Base-by-base conservation (phyloP, 2,888 invertebrate species). In the Aethes cnicana region DNA sequence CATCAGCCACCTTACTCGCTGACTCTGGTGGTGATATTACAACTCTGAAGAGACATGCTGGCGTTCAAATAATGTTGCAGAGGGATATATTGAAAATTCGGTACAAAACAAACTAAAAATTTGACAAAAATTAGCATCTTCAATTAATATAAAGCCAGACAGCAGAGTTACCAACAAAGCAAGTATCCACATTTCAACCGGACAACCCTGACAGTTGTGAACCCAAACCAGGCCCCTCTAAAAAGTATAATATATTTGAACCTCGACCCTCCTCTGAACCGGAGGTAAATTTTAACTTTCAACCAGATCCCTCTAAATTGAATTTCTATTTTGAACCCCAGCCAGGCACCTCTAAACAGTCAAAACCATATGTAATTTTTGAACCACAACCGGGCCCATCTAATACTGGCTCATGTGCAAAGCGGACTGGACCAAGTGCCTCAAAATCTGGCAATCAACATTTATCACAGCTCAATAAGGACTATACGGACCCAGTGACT, bases 21-120 rank as follows among this genome's bases (percentile, higher is more conserved):
- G 41, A 41, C 26, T 25, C n/a, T n/a, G 28, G 41, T 7, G 48
- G 32, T 16, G 20, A 48, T 20, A 8, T 48, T 9, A 14, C 30
- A 30, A 32, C 48, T 14, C 20, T 37, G 11, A 47, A 47, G 18
- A 16, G 44, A 12, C 44, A 32, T 33, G 44, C 25, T 35, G 46
- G 46, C 6, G 33, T 32, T 39, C 9, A 26, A 8, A 18, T 41
- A 4, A 47, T 1, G 3, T 12, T 11, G n/a, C n/a, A n/a, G n/a
- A n/a, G n/a, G n/a, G n/a, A n/a, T n/a, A n/a, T n/a, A n/a, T n/a
- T n/a, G n/a, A 30, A 30, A 12, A 30, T 12, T 30, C 30, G 4
- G 4, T 30, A 11, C 12, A 30, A 4, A 12, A 30, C 12, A 30
- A 30, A 12, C 11, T 30, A 12, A 12, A 30, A 30, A 30, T 30